These are phyloP conservation scores for Laspeyria flexula DNA, from an alignment of 2,888 invertebrate species.

Conservation along the genomic window DNA sequence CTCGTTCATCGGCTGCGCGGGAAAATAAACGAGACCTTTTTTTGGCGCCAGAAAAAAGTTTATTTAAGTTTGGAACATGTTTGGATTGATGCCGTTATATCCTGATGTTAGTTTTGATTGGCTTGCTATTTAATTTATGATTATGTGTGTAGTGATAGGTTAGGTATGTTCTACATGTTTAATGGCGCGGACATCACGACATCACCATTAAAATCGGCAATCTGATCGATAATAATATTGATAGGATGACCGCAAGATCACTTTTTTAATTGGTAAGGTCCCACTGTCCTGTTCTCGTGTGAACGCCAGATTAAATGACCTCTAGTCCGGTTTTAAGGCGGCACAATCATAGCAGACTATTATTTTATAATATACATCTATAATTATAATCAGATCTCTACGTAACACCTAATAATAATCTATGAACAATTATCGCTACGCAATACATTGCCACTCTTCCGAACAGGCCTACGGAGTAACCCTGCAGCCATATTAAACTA, in stretches of 20 bases:
- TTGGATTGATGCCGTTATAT: constrained; percentile 73
- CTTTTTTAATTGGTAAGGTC: not conserved
- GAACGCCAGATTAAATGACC: not conserved
- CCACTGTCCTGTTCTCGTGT: not conserved
- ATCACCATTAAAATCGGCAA: not conserved
- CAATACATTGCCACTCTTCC: too few species aligned
- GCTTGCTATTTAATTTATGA: constrained; percentile 13
- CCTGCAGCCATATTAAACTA: too few species aligned
- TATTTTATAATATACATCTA: too few species aligned
- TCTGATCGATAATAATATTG: not conserved
- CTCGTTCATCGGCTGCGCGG: constrained; percentile 79
- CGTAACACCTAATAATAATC: too few species aligned
- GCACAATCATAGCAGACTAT: too few species aligned
- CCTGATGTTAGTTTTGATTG: constrained; percentile 53
- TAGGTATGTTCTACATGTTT: not conserved
- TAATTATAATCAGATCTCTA: too few species aligned
- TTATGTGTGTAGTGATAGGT: not conserved
- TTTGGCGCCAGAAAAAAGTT: constrained; percentile 74
- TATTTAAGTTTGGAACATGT: constrained; percentile 68
- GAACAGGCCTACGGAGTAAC: too few species aligned
- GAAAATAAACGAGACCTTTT: constrained; percentile 77
- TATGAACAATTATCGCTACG: too few species aligned
- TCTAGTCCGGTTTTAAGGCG: too few species aligned
- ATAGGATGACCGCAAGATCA: too few species aligned
- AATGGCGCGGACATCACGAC: not conserved